Conservation (phyloP, 1,140 invertebrate genomes). For the Megathymus violae region DNA sequence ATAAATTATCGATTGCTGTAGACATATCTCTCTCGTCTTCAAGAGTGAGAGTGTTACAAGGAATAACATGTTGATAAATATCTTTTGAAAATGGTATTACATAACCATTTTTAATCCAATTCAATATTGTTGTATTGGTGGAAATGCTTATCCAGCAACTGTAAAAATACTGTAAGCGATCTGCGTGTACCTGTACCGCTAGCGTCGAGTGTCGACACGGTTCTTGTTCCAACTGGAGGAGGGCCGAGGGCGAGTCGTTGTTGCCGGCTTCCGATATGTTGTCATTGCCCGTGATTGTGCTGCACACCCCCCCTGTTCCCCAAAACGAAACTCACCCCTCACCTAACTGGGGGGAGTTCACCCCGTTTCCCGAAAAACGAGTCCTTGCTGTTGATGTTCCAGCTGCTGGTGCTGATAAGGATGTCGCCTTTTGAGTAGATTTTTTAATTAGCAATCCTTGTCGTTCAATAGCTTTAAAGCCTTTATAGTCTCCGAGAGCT, state of each 20-base stretch:
- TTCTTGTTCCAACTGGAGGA: not conserved
- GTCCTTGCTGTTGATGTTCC: not conserved
- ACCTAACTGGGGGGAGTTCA: no score
- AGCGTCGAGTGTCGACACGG: not conserved
- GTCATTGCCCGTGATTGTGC: not conserved
- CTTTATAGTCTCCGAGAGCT: not conserved
- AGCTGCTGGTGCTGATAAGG: not conserved
- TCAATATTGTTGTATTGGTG: not conserved
- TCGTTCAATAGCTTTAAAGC: not conserved
- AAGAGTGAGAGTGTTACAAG: not conserved
- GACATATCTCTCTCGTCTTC: not conserved
- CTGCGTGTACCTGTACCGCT: constrained; percentile 3
- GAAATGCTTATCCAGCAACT: not conserved
- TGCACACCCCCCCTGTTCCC: not conserved
- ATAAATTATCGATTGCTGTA: not conserved
- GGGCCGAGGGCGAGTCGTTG: not conserved
- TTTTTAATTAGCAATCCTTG: not conserved
- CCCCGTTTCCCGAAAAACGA: not conserved
- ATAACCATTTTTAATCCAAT: constrained; percentile 1
- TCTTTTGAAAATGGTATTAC: not conserved
- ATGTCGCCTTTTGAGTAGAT: not conserved
- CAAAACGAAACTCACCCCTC: not conserved
- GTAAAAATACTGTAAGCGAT: not conserved
- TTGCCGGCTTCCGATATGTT: not conserved
- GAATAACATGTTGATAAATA: not conserved